Percentiles rank a stretch among this genome's conserved stretches.
Evolutionary conservation across 1,140 invertebrate genomes (phyloP).

Genomic region (Saccostrea glomerata): DNA sequence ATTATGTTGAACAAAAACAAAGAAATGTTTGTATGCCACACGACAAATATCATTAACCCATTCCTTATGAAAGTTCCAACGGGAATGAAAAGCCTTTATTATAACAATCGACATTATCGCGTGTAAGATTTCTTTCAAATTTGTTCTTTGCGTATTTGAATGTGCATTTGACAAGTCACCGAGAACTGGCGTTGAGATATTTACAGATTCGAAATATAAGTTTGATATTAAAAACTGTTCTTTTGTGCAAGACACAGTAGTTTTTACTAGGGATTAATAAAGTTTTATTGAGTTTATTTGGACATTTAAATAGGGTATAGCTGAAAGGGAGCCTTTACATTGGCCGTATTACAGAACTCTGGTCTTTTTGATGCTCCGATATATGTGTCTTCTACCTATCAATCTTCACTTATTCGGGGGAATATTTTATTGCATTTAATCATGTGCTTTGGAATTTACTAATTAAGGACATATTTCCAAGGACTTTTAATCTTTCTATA

Average conservation of each 20-base stretch:
- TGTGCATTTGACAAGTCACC: slow-evolving; percentile 33
- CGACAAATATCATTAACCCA: slow-evolving; percentile 8
- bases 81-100: not conserved
- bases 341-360: slow-evolving; percentile 33
- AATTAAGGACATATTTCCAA: not conserved
- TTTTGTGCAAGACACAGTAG: slow-evolving; percentile 33
- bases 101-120: not conserved
- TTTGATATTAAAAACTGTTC: slow-evolving; percentile 36
- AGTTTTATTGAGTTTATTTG: slow-evolving; percentile 38
- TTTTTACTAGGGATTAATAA: slow-evolving; percentile 38
- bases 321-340: slow-evolving; percentile 11
- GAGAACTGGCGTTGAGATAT: slow-evolving; percentile 21
- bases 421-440: slow-evolving; percentile 10
- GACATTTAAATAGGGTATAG: slow-evolving; percentile 2
- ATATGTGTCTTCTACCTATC: slow-evolving; percentile 31
- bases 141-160: not conserved
- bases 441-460: slow-evolving; percentile 32
- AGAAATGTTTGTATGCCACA: not conserved
- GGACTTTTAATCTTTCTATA: slow-evolving; percentile 2
- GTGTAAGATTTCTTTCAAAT: not conserved
- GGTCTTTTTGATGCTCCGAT: slow-evolving; percentile 25
- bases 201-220: slow-evolving; percentile 15
- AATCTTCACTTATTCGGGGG: not conserved
- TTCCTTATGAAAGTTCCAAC: not conserved
- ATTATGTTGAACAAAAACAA: slow-evolving; percentile 17